These are phyloP conservation scores for Condylura cristata DNA, from an alignment of 2,113 vertebrate species.

Conservation along the genomic window DNA sequence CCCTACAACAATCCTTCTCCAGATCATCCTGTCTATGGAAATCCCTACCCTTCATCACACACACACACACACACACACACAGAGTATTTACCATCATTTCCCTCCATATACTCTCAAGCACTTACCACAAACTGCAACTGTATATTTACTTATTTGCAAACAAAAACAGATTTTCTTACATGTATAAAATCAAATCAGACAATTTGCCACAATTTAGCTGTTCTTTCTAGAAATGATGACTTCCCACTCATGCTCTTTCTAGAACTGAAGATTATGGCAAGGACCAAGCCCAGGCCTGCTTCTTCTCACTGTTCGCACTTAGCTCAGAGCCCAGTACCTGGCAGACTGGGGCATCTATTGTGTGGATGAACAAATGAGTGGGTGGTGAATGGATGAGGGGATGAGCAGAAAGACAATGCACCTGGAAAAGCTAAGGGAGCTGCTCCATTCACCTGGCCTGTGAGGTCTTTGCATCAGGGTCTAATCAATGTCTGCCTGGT, in stretches of 20 bases:
- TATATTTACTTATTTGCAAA: neutral
- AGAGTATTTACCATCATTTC: neutral
- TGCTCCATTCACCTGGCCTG: neutral
- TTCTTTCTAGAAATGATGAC: neutral
- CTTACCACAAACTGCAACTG: neutral
- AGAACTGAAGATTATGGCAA: neutral
- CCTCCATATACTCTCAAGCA: neutral
- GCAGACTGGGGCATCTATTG: neutral
- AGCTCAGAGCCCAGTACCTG: neutral
- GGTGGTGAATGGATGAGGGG: neutral
- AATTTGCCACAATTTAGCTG: neutral
- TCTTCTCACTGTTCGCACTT: neutral
- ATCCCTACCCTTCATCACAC: too few relatives aligned
- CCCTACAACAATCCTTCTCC: neutral
- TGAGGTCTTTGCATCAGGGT: neutral
- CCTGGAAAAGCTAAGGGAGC: neutral
- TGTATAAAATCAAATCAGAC: neutral
- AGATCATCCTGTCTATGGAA: neutral
- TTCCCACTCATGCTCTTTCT: neutral
- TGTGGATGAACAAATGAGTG: neutral
- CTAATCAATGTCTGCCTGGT: neutral
- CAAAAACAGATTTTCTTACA: neutral
- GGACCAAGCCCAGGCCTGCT: neutral
- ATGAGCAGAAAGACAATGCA: neutral
- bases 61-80: neutral